Evolutionary conservation across 2,113 vertebrate genomes (phyloP), one percentile per base, ranked within the genome.

Genomic region (Cettia cetti): DNA sequence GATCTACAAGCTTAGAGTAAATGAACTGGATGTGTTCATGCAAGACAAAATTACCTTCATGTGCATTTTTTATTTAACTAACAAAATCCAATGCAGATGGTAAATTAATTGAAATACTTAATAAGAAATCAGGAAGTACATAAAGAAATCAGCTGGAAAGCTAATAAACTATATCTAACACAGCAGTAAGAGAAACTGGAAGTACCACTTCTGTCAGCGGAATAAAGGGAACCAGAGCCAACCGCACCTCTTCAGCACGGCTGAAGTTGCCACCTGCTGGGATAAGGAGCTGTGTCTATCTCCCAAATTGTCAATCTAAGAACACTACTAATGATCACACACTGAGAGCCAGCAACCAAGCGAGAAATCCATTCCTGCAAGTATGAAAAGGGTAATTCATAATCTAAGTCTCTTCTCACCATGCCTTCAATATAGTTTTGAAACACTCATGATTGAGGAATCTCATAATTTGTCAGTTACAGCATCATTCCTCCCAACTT

Each of bases 241-340:
- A 81, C 44, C 0, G 0, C 8, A 94, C 92, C 95, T 84, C 94
- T 92, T 92, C 60, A 64, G 35, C 69, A 59, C 4, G 22, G 90
- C 42, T 95, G 88, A 92, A 94, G 82, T 70, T 95, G 80, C 83
- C 80, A 70, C 92, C 89, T 86, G 91, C 94, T 91, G 92, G n/a
- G 95, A 75, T 91, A 94, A 94, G 92, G 95, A 93, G 83, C 86
- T 83, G 47, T 82, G 95, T 89, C 89, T 97, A 77, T 97, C 92
- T 96, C 82, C 88, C 94, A 95, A 77, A 96, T 66, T 93, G 86
- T 89, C 94, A 95, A 81, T 97, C 91, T 89, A 84, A 81, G 72
- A 97, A 72, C 90, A 94, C 47, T 75, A 84, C 92, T 97, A 96
- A 96, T 81, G 95, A 96, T 95, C 94, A 84, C 95, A 96, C 81